Conservation (phyloP, 2,888 invertebrate genomes). For the Drosophila rubida region DNA sequence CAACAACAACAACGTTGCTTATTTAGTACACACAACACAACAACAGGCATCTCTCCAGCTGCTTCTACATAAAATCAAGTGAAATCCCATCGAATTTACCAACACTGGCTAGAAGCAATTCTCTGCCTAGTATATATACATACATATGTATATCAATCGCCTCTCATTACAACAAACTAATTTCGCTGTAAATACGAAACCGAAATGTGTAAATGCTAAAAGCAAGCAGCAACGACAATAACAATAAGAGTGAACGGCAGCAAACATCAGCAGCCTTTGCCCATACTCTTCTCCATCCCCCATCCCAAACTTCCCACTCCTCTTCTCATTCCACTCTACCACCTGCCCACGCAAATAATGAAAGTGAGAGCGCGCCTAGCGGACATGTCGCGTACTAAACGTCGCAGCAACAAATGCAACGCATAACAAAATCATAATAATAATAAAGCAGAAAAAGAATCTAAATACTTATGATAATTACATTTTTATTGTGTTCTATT, state of each 20-base stretch:
- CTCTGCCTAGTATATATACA: too few species aligned
- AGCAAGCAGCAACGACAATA: constrained; percentile 40
- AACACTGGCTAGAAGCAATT: constrained; percentile 21
- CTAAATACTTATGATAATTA: neutral
- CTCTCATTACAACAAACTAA: too few species aligned
- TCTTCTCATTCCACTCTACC: neutral
- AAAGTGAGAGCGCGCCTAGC: constrained; percentile 24
- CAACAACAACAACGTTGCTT: too few species aligned
- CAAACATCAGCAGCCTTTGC: constrained; percentile 18
- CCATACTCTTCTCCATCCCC: neutral
- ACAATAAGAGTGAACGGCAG: too few species aligned
- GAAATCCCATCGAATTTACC: constrained; percentile 29
- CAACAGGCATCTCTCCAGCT: constrained; percentile 61
- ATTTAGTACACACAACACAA: constrained; percentile 3
- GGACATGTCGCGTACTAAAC: constrained; percentile 30
- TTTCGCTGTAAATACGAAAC: constrained; percentile 51
- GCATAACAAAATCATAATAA: constrained; percentile 14
- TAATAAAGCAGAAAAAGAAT: neutral
- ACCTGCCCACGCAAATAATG: constrained; percentile 46
- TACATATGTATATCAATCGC: too few species aligned
- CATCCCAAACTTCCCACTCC: neutral
- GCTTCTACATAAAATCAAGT: constrained; percentile 39
- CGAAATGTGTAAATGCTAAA: constrained; percentile 53
- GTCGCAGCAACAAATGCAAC: too few species aligned
- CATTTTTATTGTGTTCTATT: constrained; percentile 10